Evolutionary conservation across 1,140 invertebrate species (phyloP).

Genomic region (Macrobrachium rosenbergii): DNA sequence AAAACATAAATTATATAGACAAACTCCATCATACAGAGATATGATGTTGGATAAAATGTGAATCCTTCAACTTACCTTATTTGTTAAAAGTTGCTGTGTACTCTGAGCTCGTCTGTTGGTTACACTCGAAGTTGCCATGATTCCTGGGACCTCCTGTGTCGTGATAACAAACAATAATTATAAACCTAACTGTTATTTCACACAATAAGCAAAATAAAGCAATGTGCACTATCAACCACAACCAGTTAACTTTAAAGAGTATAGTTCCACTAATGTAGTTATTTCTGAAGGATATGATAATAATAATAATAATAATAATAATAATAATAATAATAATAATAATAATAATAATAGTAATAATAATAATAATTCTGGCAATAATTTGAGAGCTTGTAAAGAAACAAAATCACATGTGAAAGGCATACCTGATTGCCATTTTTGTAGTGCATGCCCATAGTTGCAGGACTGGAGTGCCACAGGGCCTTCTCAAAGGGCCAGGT

Average conservation of each 20-base stretch:
- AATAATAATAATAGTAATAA: neutral
- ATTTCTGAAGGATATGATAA: neutral
- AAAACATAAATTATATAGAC: too few species aligned
- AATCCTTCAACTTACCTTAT: constrained; percentile 49
- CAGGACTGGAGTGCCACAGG: constrained; percentile 66
- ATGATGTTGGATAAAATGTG: too few species aligned
- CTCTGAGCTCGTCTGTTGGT: constrained; percentile 65
- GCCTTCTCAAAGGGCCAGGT: constrained; percentile 66
- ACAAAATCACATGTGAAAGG: neutral
- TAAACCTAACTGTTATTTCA: neutral
- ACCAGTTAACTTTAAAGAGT: too few species aligned
- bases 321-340: neutral
- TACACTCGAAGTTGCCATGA: constrained; percentile 66
- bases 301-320: neutral
- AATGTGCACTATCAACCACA: neutral
- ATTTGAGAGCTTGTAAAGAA: too few species aligned
- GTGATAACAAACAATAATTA: neutral
- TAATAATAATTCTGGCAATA: too few species aligned
- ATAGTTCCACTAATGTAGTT: too few species aligned
- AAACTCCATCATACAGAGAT: too few species aligned
- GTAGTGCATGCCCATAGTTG: constrained; percentile 64
- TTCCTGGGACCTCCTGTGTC: constrained; percentile 56
- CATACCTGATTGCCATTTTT: constrained; percentile 62
- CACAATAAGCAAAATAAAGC: too few species aligned
- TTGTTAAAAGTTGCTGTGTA: constrained; percentile 64